Evolutionary conservation across 64 coral and sea anemone species (phyloP).

Genomic region (Cladopsammia gracilis): DNA sequence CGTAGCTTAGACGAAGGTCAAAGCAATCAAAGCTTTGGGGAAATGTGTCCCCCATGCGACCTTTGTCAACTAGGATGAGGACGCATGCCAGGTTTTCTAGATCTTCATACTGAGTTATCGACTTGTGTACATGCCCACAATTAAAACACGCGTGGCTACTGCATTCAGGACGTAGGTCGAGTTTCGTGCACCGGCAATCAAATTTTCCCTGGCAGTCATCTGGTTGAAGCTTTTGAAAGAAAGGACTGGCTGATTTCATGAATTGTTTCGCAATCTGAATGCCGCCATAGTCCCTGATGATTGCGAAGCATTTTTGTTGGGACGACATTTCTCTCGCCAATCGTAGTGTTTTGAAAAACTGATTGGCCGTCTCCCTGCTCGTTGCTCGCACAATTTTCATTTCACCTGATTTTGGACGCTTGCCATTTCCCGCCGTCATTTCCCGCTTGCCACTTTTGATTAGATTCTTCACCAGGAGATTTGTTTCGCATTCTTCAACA

Average conservation of each 20-base stretch:
- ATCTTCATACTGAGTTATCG: conserved; percentile 62
- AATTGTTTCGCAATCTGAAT: conserved; percentile 59
- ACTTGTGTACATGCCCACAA: conserved; percentile 50
- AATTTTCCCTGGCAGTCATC: neutral
- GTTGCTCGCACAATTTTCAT: conserved; percentile 71
- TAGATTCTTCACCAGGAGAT: conserved; percentile 9
- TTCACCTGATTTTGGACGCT: neutral
- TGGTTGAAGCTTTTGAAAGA: conserved; percentile 45
- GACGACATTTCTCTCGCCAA: neutral
- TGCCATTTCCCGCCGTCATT: too few relatives aligned
- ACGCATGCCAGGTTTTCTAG: conserved; percentile 58
- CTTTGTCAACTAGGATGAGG: conserved; percentile 67
- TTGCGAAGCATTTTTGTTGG: conserved; percentile 32
- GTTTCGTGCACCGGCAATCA: conserved; percentile 15
- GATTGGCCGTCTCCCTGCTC: conserved; percentile 47
- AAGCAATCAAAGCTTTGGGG: conserved; percentile 66
- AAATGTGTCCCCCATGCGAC: conserved; percentile 73
- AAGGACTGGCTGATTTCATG: conserved; percentile 58
- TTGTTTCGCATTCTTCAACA: conserved; percentile 35
- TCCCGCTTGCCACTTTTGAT: neutral
- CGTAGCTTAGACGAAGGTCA: conserved; percentile 58
- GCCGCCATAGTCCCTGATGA: conserved; percentile 71
- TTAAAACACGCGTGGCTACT: conserved; percentile 1
- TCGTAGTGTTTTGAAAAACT: conserved; percentile 42
- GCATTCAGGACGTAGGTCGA: neutral